Evolutionary conservation across 2,888 invertebrate species (phyloP).

Genomic region (Alcis repandata): DNA sequence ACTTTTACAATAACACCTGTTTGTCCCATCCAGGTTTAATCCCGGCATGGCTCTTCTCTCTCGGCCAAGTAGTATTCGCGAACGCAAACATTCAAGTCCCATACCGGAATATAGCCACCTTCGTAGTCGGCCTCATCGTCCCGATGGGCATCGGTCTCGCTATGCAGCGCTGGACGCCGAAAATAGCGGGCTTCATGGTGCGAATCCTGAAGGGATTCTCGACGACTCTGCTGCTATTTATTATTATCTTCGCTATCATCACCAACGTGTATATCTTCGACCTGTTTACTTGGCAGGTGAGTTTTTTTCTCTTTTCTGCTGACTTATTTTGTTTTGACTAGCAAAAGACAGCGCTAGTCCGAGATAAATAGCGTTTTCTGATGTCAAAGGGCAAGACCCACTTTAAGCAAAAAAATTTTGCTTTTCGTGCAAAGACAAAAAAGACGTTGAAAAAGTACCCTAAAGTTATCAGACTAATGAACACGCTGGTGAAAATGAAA

Average conservation of each 20-base stretch:
- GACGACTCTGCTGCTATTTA: conserved; percentile 91
- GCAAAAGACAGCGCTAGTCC: too few relatives aligned
- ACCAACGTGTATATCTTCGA: conserved; percentile 96
- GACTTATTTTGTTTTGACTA: too few relatives aligned
- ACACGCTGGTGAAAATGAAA: too few relatives aligned
- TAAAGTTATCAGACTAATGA: too few relatives aligned
- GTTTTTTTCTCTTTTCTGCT: too few relatives aligned
- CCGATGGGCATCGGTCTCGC: conserved; percentile 88
- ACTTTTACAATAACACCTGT: too few relatives aligned
- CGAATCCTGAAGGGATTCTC: conserved; percentile 95
- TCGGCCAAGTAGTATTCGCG: conserved; percentile 92
- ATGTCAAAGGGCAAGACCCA: too few relatives aligned
- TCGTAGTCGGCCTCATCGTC: conserved; percentile 91
- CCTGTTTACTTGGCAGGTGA: conserved; percentile 95
- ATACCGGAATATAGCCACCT: conserved; percentile 90
- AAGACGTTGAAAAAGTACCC: too few relatives aligned
- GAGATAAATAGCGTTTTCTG: too few relatives aligned
- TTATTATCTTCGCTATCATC: conserved; percentile 94
- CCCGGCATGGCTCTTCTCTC: conserved; percentile 96
- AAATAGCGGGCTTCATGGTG: conserved; percentile 89
- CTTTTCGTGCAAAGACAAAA: too few relatives aligned
- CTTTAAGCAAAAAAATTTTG: too few relatives aligned
- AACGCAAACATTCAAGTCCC: conserved; percentile 92
- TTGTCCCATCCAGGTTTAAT: conserved; percentile 93
- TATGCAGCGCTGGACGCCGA: conserved; percentile 90